A percentile compares a stretch with the other conserved stretches of the same genome.
Conservation (phyloP, 2,113 vertebrate species). For the Cottus gobio region DNA sequence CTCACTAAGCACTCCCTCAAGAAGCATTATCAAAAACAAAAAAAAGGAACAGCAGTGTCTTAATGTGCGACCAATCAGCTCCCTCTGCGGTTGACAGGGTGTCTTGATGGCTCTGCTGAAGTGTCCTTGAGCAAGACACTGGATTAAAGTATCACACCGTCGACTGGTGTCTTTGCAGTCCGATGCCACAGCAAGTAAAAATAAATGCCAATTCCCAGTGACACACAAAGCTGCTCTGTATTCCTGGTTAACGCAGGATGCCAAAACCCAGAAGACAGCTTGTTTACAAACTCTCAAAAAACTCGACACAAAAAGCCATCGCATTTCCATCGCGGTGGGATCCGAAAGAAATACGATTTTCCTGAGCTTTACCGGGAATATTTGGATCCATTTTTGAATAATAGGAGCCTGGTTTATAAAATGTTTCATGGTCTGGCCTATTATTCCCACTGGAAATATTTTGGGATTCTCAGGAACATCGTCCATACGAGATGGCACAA, state of each 20-base stretch:
- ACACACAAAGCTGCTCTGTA: background rate
- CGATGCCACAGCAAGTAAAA: background rate
- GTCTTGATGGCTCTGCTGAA: background rate
- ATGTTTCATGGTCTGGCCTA: background rate
- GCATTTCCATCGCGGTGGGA: background rate
- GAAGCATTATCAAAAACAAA: slow-evolving; percentile 23
- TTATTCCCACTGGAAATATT: background rate
- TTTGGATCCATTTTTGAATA: background rate
- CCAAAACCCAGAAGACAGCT: background rate
- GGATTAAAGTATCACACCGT: background rate
- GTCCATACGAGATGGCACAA: too few relatives aligned
- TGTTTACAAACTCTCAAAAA: background rate
- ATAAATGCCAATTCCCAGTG: background rate
- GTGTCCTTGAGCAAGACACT: slow-evolving; percentile 8
- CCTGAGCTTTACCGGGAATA: background rate
- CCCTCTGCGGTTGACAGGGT: background rate
- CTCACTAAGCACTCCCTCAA: slow-evolving; percentile 7
- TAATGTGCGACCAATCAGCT: slow-evolving; percentile 27
- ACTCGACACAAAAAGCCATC: background rate
- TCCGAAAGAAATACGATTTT: background rate
- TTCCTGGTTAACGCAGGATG: background rate
- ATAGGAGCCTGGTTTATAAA: background rate
- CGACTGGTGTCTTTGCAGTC: background rate
- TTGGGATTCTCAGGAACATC: too few relatives aligned
- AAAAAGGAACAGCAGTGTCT: slow-evolving; percentile 17